phyloP scores from a whole-genome alignment of 2,888 invertebrate species.

The Diplazon laetatorius region DNA sequence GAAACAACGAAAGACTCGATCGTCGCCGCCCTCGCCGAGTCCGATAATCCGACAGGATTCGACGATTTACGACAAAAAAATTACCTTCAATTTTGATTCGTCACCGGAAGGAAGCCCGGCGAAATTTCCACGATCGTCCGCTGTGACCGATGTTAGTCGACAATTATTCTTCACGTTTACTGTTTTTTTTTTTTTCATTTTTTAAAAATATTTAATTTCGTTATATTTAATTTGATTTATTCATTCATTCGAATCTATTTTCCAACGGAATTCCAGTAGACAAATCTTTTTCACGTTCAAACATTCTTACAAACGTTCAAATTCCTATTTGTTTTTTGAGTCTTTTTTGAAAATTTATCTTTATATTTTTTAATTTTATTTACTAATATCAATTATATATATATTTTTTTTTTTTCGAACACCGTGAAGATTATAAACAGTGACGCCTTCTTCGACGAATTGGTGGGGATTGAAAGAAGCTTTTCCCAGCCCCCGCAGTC shows the following conservation, averaged over 20 bases:
- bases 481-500: conserved; percentile 39
- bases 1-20: conserved; percentile 38
- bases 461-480: conserved; percentile 21
- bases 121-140: conserved; percentile 9
- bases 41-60: background rate
- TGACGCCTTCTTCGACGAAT: conserved; percentile 32
- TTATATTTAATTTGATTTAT: too few relatives aligned
- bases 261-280: too few relatives aligned
- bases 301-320: background rate
- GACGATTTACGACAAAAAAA: conserved; percentile 19
- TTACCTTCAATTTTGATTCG: conserved; percentile 41
- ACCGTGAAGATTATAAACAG: conserved; percentile 25
- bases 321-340: background rate
- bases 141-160: conserved; percentile 16
- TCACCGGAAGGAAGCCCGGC: conserved; percentile 51
- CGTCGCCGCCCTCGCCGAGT: conserved; percentile 47
- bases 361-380: background rate
- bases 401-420: too few relatives aligned
- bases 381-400: too few relatives aligned
- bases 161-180: background rate
- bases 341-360: background rate
- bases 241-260: too few relatives aligned
- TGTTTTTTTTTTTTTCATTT: too few relatives aligned
- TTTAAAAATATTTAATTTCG: too few relatives aligned
- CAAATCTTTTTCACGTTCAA: too few relatives aligned